A percentile compares a stretch with the other conserved stretches of the same genome.
phyloP scores from a whole-genome alignment of 2,888 invertebrate species.

The Clistopyga incitator region DNA sequence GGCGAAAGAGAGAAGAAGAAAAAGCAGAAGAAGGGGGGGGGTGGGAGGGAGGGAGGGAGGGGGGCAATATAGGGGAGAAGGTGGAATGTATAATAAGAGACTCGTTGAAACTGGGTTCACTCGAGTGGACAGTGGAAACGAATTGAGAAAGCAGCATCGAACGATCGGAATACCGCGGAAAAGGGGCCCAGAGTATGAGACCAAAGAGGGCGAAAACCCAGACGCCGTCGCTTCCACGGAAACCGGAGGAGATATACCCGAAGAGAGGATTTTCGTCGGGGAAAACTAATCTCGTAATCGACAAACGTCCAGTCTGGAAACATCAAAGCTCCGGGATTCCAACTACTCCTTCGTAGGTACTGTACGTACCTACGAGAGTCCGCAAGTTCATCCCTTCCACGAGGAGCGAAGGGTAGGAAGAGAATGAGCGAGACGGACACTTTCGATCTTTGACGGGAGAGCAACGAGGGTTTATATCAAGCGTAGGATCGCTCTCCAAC shows the following conservation, averaged over 20 bases:
- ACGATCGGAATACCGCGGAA: conserved; percentile 13
- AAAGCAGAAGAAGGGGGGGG: neutral
- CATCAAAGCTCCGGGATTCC: conserved; percentile 62
- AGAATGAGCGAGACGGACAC: conserved; percentile 36
- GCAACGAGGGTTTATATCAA: conserved; percentile 60
- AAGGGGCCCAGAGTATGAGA: neutral
- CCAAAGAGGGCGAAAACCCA: conserved; percentile 10
- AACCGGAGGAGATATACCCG: conserved; percentile 44
- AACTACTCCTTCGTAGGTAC: conserved; percentile 46
- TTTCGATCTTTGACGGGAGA: conserved; percentile 73
- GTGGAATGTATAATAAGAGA: conserved; percentile 28
- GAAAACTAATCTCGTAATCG: conserved; percentile 80
- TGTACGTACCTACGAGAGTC: neutral
- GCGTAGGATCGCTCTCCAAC: conserved; percentile 33
- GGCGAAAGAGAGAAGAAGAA: neutral
- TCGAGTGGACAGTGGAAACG: conserved; percentile 14
- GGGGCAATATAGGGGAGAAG: neutral
- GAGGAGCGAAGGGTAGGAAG: neutral
- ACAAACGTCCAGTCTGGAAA: conserved; percentile 72
- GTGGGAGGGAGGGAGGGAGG: too few species aligned
- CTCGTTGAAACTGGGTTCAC: conserved; percentile 3
- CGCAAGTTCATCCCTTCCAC: neutral
- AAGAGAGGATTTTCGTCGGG: conserved; percentile 56
- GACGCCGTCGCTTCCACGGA: neutral
- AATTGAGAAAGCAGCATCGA: conserved; percentile 33